A percentile compares a stretch with the other conserved stretches of the same genome.
phyloP scores from a whole-genome alignment of 2,888 invertebrate species.

The Norana najaformis region DNA sequence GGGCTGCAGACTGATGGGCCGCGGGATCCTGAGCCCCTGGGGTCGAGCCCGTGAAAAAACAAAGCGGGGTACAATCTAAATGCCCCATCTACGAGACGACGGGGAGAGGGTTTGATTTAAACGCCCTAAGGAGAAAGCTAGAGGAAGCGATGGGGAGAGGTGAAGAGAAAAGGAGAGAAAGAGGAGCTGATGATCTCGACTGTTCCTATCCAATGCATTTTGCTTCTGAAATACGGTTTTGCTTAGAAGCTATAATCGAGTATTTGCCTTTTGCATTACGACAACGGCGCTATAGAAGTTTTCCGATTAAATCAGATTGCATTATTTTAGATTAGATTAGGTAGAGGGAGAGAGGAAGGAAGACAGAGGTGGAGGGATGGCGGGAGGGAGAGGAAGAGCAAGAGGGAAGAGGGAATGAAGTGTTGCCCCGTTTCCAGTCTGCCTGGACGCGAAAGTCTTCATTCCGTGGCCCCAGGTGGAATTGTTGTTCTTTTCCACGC shows the following conservation, averaged over 20 bases:
- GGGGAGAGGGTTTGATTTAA: neutral
- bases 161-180: neutral
- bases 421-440: no score
- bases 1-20: neutral
- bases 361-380: neutral
- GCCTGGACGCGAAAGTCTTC: no score
- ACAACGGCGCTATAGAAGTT: neutral
- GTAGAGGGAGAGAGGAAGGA: neutral
- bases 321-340: neutral
- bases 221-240: neutral
- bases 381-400: neutral
- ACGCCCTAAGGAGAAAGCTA: neutral
- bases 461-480: no score
- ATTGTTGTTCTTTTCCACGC: no score
- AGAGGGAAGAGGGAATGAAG: no score
- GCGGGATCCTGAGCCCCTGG: neutral
- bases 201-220: neutral
- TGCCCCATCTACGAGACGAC: neutral
- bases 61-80: conserved; percentile 13
- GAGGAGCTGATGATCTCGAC: neutral
- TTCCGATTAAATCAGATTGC: neutral
- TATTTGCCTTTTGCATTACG: neutral
- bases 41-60: conserved; percentile 5
- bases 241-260: neutral
- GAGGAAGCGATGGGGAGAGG: neutral